A percentile compares a stretch with the other conserved stretches of the same genome.
These are phyloP conservation scores for Lepidurus packardi DNA, from an alignment of 1,140 invertebrate genomes.

Conservation along the genomic window DNA sequence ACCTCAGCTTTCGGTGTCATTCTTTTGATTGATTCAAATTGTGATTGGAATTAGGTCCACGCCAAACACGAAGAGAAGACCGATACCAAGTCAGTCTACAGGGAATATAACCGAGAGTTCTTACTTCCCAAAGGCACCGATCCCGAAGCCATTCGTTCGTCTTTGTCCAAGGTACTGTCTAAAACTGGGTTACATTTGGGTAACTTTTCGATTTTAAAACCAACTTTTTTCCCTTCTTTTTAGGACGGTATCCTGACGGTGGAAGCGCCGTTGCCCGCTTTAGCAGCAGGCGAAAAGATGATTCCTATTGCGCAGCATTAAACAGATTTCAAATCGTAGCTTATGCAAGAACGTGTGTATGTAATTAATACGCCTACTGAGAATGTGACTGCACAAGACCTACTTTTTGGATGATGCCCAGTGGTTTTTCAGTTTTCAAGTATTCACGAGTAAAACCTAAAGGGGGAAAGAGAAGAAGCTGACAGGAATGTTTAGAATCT, in stretches of 20 bases:
- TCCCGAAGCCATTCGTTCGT: slow-evolving; percentile 70
- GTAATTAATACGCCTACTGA: not conserved
- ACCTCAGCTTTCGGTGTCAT: not conserved
- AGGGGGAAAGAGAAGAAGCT: not conserved
- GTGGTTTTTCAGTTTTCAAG: not conserved
- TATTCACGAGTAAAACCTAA: not conserved
- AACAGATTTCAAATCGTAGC: slow-evolving; percentile 25
- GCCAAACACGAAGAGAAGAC: slow-evolving; percentile 94
- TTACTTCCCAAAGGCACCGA: slow-evolving; percentile 87
- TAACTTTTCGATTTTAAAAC: not conserved
- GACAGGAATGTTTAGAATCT: not conserved
- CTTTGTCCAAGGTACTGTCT: slow-evolving; percentile 43
- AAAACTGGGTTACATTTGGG: not conserved
- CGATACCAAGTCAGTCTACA: slow-evolving; percentile 87
- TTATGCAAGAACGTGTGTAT: not conserved
- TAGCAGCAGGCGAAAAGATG: slow-evolving; percentile 63
- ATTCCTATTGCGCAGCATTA: slow-evolving; percentile 73
- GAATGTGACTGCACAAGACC: slow-evolving; percentile 1
- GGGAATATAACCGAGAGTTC: slow-evolving; percentile 94
- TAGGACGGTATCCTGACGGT: slow-evolving; percentile 76
- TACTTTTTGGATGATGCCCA: not conserved
- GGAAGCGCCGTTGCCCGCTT: slow-evolving; percentile 79
- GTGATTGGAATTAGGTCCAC: slow-evolving; percentile 64
- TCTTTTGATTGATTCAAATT: not conserved
- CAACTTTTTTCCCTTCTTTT: not conserved